Percentiles rank a stretch among this genome's conserved stretches.
phyloP scores from a whole-genome alignment of 2,113 vertebrate genomes.

The Furnarius figulus region DNA sequence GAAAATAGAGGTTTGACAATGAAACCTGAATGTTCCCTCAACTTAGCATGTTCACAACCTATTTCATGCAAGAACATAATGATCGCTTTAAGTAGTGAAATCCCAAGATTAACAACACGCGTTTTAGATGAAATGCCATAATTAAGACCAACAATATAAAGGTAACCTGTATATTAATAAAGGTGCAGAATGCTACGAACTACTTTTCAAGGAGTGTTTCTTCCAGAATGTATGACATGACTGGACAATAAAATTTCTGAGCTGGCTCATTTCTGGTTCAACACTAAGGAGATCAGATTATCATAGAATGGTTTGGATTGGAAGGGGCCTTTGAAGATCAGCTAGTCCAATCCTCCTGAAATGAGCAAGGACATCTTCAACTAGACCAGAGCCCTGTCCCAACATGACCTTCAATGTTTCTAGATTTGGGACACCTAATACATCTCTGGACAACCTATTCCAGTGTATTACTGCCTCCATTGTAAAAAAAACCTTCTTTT shows the following conservation, averaged over 20 bases:
- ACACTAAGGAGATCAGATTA: background rate
- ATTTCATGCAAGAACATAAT: background rate
- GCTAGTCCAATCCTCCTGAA: background rate
- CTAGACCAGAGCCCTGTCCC: fast-evolving
- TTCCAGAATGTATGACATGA: background rate
- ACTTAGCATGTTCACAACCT: background rate
- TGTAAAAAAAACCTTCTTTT: background rate
- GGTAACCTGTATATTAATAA: background rate
- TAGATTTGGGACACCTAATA: background rate
- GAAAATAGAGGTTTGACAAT: background rate
- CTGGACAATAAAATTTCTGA: background rate
- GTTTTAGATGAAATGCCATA: background rate
- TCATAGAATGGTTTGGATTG: background rate
- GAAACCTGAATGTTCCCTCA: background rate
- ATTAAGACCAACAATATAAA: background rate
- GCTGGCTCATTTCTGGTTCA: background rate
- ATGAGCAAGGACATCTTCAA: background rate
- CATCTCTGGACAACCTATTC: background rate
- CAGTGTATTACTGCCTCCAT: background rate
- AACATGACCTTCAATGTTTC: background rate
- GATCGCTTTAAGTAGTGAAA: background rate
- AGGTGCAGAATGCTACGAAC: background rate
- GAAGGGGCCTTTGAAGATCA: background rate
- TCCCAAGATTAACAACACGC: background rate
- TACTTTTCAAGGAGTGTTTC: background rate